These are phyloP conservation scores for Fistularia commersonii DNA, from an alignment of 2,797 vertebrate genomes.

Conservation along the genomic window DNA sequence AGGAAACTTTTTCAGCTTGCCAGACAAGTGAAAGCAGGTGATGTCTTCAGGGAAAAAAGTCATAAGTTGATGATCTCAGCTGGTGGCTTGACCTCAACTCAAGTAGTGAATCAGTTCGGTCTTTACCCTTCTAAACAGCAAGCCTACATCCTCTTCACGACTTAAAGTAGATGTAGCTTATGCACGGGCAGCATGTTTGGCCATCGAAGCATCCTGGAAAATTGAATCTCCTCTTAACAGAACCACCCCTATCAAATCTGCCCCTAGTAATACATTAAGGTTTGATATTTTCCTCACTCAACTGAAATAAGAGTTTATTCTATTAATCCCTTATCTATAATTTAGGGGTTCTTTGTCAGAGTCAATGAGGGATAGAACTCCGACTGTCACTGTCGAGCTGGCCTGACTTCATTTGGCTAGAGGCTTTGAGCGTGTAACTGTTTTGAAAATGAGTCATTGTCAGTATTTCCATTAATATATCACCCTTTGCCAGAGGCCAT, in stretches of 20 bases:
- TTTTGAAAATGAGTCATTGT: conserved; percentile 25
- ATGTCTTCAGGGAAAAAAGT: conserved; percentile 11
- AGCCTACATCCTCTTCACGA: conserved; percentile 5
- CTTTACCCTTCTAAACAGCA: conserved; percentile 11
- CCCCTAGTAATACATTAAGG: too few species aligned
- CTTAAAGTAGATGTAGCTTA: conserved; percentile 12
- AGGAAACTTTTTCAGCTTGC: conserved; percentile 17
- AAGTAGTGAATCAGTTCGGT: conserved; percentile 1
- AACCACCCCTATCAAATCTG: too few species aligned
- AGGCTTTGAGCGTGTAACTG: conserved; percentile 21
- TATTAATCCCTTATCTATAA: neutral
- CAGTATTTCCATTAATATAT: conserved; percentile 49
- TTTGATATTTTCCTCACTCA: too few species aligned
- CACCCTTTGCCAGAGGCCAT: neutral
- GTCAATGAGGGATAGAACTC: conserved; percentile 34
- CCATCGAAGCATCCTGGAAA: too few species aligned
- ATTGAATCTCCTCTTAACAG: too few species aligned
- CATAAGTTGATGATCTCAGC: conserved; percentile 14
- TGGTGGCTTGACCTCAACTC: conserved; percentile 8
- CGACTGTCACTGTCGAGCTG: conserved; percentile 37
- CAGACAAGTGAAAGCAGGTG: conserved; percentile 28
- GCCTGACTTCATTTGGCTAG: conserved; percentile 43
- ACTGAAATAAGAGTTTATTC: too few species aligned
- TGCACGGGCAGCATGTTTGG: too few species aligned
- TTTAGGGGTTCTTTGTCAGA: conserved; percentile 27